Conservation (phyloP, 2,888 invertebrate genomes). For the Parnassius orleans region DNA sequence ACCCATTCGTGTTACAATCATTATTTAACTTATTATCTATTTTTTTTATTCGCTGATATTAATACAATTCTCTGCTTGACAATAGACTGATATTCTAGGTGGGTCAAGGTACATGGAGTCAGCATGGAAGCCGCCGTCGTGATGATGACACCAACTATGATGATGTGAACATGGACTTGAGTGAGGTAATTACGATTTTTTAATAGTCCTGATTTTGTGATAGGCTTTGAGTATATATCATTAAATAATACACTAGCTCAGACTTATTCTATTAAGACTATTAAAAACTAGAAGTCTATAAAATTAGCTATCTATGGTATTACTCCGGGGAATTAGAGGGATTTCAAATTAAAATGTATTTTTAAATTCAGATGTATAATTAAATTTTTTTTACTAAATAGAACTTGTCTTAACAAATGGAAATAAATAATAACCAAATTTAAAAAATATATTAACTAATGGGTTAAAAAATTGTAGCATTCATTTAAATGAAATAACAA, state of each 20-base stretch:
- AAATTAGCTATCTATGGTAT: too few relatives aligned
- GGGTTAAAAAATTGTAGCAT: neutral
- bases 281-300: neutral
- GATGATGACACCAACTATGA: conserved; percentile 86
- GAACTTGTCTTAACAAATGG: too few relatives aligned
- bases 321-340: too few relatives aligned
- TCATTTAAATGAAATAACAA: neutral
- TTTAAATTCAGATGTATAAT: too few relatives aligned
- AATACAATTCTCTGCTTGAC: conserved; percentile 82
- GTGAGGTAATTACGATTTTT: conserved; percentile 79
- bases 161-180: conserved; percentile 89
- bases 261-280: neutral
- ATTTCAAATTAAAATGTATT: too few relatives aligned
- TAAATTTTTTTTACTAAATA: too few relatives aligned
- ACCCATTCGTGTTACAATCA: neutral
- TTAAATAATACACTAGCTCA: conserved; percentile 8
- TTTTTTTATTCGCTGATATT: conserved; percentile 50
- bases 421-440: too few relatives aligned
- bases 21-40: neutral
- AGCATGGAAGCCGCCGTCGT: conserved; percentile 53
- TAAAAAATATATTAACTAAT: too few relatives aligned
- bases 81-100: conserved; percentile 80
- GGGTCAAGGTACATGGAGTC: conserved; percentile 34
- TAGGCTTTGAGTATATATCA: conserved; percentile 12
- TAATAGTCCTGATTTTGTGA: neutral